Evolutionary conservation across 2,113 vertebrate species (phyloP).

Genomic region (human): GRCh38 chr2:142008501-142009000

Average conservation of each 20-base stretch:
- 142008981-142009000: neutral
- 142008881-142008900: neutral
- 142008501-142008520: neutral
- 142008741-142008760: neutral
- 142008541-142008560: neutral
- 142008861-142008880: neutral
- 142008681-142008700: neutral
- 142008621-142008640: neutral
- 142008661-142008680: neutral
- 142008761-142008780: neutral
- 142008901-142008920: neutral
- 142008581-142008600: neutral
- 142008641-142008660: neutral
- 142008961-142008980: neutral
- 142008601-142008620: neutral
- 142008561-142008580: neutral
- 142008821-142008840: neutral
- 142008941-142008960: neutral
- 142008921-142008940: neutral
- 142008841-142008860: neutral
- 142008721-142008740: too few relatives aligned
- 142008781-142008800: neutral
- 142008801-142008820: neutral
- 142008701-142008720: neutral
- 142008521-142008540: neutral